phyloP scores from a whole-genome alignment of 2,888 invertebrate genomes.

The Carpatolechia fugitivella region DNA sequence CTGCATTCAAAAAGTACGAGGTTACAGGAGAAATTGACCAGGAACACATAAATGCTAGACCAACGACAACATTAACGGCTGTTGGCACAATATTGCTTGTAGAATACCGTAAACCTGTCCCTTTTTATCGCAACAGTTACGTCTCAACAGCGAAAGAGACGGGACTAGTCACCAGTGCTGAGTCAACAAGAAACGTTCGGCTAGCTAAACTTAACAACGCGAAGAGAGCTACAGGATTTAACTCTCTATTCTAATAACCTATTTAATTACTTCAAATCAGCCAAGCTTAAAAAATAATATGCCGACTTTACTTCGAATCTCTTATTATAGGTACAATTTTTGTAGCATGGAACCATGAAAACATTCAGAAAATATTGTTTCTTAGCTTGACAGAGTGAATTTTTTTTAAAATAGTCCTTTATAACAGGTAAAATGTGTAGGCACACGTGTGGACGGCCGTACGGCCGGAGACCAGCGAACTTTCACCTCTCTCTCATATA shows the following conservation, averaged over 20 bases:
- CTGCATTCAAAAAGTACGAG: neutral
- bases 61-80: constrained; percentile 18
- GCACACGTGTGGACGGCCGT: constrained; percentile 65
- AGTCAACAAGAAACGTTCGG: constrained; percentile 25
- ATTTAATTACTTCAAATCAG: constrained; percentile 29
- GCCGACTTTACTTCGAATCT: neutral
- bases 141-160: constrained; percentile 23
- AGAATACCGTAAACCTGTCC: constrained; percentile 24
- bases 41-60: constrained; percentile 8
- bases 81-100: constrained; percentile 34
- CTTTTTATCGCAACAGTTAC: constrained; percentile 16
- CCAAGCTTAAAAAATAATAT: constrained; percentile 29
- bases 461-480: constrained; percentile 49
- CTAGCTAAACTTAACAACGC: constrained; percentile 34
- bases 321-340: neutral
- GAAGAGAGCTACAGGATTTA: constrained; percentile 29
- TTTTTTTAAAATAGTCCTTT: constrained; percentile 19
- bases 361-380: constrained; percentile 7
- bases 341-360: constrained; percentile 3
- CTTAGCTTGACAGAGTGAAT: constrained; percentile 35
- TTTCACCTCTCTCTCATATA: neutral
- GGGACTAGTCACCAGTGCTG: constrained; percentile 15
- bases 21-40: neutral
- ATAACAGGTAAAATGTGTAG: constrained; percentile 42
- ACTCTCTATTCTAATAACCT: constrained; percentile 17